Evolutionary conservation across 2,888 invertebrate genomes (phyloP).

Genomic region (Gastrophysa polygoni): DNA sequence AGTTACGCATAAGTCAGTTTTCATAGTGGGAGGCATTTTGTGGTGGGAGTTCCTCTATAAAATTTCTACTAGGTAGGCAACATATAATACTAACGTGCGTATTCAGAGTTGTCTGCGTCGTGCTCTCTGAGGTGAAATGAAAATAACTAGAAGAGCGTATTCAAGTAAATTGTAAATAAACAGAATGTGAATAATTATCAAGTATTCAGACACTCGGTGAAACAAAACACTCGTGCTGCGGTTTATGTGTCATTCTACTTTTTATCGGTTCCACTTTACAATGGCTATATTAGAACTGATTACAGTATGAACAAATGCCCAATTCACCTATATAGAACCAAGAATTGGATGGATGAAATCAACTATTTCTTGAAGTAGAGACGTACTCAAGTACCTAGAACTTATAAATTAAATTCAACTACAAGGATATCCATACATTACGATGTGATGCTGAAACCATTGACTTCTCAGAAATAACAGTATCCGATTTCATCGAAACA

Average conservation of each 20-base stretch:
- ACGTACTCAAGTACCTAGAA: too few relatives aligned
- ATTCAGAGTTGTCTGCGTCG: not conserved
- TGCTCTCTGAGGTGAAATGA: not conserved
- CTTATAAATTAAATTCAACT: too few relatives aligned
- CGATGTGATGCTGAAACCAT: too few relatives aligned
- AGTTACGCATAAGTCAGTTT: too few relatives aligned
- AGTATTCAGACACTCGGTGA: not conserved
- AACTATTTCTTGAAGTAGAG: too few relatives aligned
- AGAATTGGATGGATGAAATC: too few relatives aligned
- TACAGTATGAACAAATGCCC: conserved; percentile 12
- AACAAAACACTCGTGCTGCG: conserved; percentile 10
- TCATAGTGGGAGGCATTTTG: too few relatives aligned
- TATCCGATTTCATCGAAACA: too few relatives aligned
- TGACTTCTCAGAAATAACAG: too few relatives aligned
- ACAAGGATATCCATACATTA: too few relatives aligned
- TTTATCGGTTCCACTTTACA: conserved; percentile 9
- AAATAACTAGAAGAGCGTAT: not conserved
- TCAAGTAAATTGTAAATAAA: not conserved
- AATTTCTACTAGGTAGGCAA: not conserved
- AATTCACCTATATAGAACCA: too few relatives aligned
- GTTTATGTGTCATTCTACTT: conserved; percentile 13
- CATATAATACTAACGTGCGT: not conserved
- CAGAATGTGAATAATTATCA: not conserved
- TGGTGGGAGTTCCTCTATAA: too few relatives aligned
- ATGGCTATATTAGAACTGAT: not conserved